Evolutionary conservation across 2,888 invertebrate species (phyloP), one percentile per base, ranked within the genome.

Genomic region (Xiphydria camelus): DNA sequence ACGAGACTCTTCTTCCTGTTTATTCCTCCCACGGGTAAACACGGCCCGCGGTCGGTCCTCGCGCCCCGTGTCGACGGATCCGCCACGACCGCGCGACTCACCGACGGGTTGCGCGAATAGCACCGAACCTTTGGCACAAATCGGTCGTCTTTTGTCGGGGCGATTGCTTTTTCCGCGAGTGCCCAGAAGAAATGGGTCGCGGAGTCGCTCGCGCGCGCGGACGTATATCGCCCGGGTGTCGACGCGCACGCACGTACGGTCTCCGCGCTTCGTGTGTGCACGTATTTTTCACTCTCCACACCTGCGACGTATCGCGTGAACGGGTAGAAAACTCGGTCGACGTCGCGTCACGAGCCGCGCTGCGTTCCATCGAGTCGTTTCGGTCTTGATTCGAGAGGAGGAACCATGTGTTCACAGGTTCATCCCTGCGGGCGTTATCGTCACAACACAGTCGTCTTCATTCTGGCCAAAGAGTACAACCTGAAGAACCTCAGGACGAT

Each of bases 361-460:
- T 20, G 26, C 14, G 26, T 6, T 4, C 35, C 17, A 7, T 2
- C 34, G 34, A 34, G 18, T 25, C 22, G 20, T 20, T 18, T 18
- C 17, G 36, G 19, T 32, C 31, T 40, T 40, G 40, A 40, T 32
- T 21, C 17, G 31, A 15, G 22, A 25, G 10, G 15, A 48, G 17
- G n/a, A n/a, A n/a, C 25, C 15, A 26, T 34, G 33, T 20, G 34
- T 41, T 71, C 73, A n/a, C 79, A 94, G 94, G 93, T 94, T 48
- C 98, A 99, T 77, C 97, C 98, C 2, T 98, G 98, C 77, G 99
- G 99, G 50, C 84, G 97, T 68, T 99, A 98, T 79, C 84, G 96
- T 41, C 94, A 96, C 80, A 99, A 99, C 79, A 94, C 96, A 4
- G 91, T 99, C 54, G 90, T 94, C 43, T 95, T 94, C 76, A 96